phyloP scores from a whole-genome alignment of 2,113 vertebrate species.

The Aphyosemion australe region DNA sequence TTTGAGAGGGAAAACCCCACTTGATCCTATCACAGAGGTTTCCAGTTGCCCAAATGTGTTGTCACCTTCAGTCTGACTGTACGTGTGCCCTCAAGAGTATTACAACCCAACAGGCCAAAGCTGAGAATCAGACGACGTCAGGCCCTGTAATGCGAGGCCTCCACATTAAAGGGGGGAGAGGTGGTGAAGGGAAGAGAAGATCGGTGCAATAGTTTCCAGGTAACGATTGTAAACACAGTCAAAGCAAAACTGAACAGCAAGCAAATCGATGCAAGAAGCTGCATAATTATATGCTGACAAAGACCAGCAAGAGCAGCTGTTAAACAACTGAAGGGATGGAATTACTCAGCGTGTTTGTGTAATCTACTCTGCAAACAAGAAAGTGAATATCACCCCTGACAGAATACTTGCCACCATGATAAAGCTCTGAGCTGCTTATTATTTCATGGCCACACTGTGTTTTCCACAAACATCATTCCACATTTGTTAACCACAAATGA shows the following conservation, averaged over 20 bases:
- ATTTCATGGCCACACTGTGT: neutral
- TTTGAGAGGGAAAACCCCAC: neutral
- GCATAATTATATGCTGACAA: slow-evolving; percentile 39
- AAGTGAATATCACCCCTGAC: slow-evolving; percentile 33
- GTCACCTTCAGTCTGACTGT: slow-evolving; percentile 45
- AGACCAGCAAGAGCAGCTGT: slow-evolving; percentile 28
- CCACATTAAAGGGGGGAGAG: slow-evolving; percentile 8
- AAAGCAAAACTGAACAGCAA: slow-evolving; percentile 49
- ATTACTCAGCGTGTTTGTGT: slow-evolving; percentile 17
- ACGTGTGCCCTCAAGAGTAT: neutral
- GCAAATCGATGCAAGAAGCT: slow-evolving; percentile 30
- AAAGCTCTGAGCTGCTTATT: neutral
- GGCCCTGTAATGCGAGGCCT: slow-evolving; percentile 53
- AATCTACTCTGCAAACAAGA: neutral
- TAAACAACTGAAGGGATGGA: slow-evolving; percentile 31
- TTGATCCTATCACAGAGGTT: slow-evolving; percentile 33
- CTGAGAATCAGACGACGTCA: slow-evolving; percentile 41
- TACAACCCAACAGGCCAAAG: slow-evolving; percentile 12
- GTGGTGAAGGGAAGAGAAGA: slow-evolving; percentile 37
- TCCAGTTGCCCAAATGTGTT: slow-evolving; percentile 41
- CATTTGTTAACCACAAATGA: slow-evolving; percentile 2
- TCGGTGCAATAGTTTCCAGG: slow-evolving; percentile 64
- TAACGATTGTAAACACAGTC: slow-evolving; percentile 67
- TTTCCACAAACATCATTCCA: neutral
- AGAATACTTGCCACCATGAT: neutral